phyloP scores from a whole-genome alignment of 2,113 vertebrate genomes.

The Phaethon lepturus region DNA sequence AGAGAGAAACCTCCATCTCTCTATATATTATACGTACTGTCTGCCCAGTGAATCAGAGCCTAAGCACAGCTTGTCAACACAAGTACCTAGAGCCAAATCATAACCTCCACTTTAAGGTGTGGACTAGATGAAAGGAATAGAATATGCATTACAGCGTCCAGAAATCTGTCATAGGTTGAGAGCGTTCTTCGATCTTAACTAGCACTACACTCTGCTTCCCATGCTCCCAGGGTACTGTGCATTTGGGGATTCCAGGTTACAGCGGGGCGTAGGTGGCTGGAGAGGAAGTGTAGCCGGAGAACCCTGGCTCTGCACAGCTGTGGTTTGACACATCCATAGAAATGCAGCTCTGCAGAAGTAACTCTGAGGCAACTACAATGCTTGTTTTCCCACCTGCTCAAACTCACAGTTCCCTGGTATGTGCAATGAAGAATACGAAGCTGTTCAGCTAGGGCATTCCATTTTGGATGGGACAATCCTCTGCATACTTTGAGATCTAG shows the following conservation, averaged over 20 bases:
- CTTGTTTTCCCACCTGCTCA: not conserved
- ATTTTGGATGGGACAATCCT: not conserved
- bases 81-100: not conserved
- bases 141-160: not conserved
- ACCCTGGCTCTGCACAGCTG: not conserved
- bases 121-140: slow-evolving; percentile 22
- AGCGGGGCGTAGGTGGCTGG: not conserved
- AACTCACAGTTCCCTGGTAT: not conserved
- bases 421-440: not conserved
- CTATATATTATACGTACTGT: not conserved
- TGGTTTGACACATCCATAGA: not conserved
- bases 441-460: not conserved
- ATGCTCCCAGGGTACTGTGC: not conserved
- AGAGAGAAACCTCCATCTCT: not conserved
- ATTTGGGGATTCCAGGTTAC: not conserved
- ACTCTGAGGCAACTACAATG: fast-evolving
- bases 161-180: not conserved
- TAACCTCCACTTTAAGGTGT: not conserved
- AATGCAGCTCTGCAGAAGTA: not conserved
- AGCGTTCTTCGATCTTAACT: not conserved
- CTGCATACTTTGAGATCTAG: slow-evolving; percentile 8
- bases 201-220: not conserved
- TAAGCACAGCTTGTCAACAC: slow-evolving; percentile 16
- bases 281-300: not conserved
- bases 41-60: not conserved